These are phyloP conservation scores for Oxytorus armatus DNA, from an alignment of 2,888 invertebrate species.

Conservation along the genomic window DNA sequence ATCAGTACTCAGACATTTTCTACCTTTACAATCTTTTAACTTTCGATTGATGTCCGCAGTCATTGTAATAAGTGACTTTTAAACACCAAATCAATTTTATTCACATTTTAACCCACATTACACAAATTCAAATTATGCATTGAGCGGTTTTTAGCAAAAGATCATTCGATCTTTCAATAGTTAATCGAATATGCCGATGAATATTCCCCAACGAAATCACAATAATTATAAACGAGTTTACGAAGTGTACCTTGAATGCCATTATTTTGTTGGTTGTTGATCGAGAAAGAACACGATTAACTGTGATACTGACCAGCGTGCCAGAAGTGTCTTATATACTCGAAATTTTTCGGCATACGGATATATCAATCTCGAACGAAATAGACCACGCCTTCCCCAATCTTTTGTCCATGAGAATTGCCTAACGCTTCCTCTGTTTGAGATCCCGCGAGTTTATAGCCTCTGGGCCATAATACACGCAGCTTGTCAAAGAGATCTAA, in stretches of 20 bases:
- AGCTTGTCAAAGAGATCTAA: slow-evolving; percentile 35
- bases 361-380: slow-evolving; percentile 42
- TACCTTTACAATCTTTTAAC: no score
- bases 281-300: slow-evolving; percentile 61
- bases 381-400: slow-evolving; percentile 53
- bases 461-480: background rate
- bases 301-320: slow-evolving; percentile 54
- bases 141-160: no score
- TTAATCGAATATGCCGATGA: no score
- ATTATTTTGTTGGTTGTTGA: slow-evolving; percentile 51
- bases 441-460: slow-evolving; percentile 29
- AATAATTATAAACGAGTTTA: background rate
- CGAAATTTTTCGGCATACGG: slow-evolving; percentile 35
- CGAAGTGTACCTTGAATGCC: slow-evolving; percentile 60
- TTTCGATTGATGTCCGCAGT: no score
- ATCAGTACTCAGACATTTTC: no score
- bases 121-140: no score
- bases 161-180: no score
- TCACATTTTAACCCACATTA: no score
- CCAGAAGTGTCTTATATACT: slow-evolving; percentile 54
- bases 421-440: slow-evolving; percentile 38
- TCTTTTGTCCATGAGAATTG: slow-evolving; percentile 55
- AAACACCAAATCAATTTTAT: no score
- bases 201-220: no score
- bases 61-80: no score